phyloP scores from a whole-genome alignment of 2,113 vertebrate genomes.

The Cynoglossus semilaevis region DNA sequence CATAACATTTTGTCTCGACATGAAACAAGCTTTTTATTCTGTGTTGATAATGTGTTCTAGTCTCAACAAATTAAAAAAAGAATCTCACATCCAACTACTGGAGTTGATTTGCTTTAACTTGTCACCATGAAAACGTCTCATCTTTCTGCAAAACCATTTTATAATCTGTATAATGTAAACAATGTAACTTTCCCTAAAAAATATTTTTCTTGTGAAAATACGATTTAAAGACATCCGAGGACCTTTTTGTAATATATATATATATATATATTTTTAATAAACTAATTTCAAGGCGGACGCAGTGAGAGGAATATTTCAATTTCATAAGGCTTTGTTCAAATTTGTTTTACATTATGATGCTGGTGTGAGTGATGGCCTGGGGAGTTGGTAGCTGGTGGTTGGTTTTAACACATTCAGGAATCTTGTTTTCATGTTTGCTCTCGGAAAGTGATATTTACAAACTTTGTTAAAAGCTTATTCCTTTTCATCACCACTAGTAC shows the following conservation, averaged over 20 bases:
- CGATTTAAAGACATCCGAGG: conserved; percentile 68
- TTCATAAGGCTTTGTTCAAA: conserved; percentile 67
- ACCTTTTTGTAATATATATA: conserved; percentile 61
- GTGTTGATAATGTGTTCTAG: conserved; percentile 39
- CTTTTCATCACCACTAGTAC: no score
- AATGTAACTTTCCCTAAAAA: conserved; percentile 63
- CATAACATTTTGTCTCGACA: conserved; percentile 41
- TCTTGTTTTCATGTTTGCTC: conserved; percentile 46
- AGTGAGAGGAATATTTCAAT: conserved; percentile 62
- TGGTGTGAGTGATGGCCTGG: conserved; percentile 9
- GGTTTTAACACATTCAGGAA: conserved; percentile 51
- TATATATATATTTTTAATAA: conserved; percentile 64
- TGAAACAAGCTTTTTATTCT: conserved; percentile 38
- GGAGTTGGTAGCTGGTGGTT: conserved; percentile 17
- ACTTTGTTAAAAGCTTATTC: no score
- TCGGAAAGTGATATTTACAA: no score
- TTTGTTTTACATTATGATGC: conserved; percentile 71
- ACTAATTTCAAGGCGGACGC: conserved; percentile 60
- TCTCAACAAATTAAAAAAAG: conserved; percentile 41
- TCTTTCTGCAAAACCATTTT: conserved; percentile 52
- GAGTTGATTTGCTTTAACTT: conserved; percentile 53
- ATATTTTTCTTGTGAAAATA: conserved; percentile 69
- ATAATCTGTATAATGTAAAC: conserved; percentile 56
- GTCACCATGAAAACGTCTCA: conserved; percentile 33
- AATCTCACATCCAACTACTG: conserved; percentile 34